Evolutionary conservation across 2,888 invertebrate species (phyloP), one percentile per base, ranked within the genome.

Genomic region (Lissocephala sabroskyi): DNA sequence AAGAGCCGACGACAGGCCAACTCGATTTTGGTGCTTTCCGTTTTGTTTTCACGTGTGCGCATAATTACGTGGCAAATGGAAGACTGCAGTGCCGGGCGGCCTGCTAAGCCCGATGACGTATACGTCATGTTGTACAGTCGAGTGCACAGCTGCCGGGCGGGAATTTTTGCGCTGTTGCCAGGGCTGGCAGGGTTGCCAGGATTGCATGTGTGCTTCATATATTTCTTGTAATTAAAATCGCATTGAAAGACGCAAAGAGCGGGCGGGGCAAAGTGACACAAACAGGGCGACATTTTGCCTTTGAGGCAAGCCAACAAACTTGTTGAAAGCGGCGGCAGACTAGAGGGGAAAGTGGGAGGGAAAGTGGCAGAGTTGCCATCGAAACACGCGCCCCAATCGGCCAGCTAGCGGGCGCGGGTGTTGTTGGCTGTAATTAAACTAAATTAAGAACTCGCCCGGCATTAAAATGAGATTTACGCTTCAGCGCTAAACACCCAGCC

Each of bases 361-460:
- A 23, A 23, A 23, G 23, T 3, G 7, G 3, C 23, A 23, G 3
- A 3, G 23, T 23, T 23, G 7, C 23, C 23, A 5, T 5, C 23
- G 4, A 23, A 23, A 23, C 7, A 23, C 3, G 23, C 7, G 23
- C 23, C 23, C 7, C 23, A 23, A 7, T 28, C 3, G 14, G 6
- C 10, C 1, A n/a, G 1, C 30, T 4, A 32, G 9, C 30, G 23
- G 3, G 17, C 23, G 36, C 39, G 49, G 41, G 41, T 75, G 59
- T 35, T 67, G 67, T 71, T 71, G 64, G 68, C 57, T 49, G 68
- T 70, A 73, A 73, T 73, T 73, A 73, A 77, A 77, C 71, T 66
- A 77, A 77, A 73, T 73, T 70, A 77, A 73, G 75, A 71, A 74
- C 77, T 76, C 77, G 63, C 71, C 74, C 64, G 75, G 71, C 75